phyloP scores from a whole-genome alignment of 2,888 invertebrate genomes.

The Drosophila melanocephala region DNA sequence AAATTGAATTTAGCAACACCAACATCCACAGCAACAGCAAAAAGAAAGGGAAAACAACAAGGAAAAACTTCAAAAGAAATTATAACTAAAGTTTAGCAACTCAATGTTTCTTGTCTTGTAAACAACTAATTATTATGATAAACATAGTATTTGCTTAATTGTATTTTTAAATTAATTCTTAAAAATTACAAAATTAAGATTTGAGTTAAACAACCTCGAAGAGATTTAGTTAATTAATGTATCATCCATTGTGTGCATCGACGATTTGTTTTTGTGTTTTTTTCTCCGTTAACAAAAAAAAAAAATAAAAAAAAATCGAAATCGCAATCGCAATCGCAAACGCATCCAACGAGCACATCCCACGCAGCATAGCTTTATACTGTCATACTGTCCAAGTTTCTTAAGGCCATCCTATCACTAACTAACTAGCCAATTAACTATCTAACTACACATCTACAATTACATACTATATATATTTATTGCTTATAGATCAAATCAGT shows the following conservation, averaged over 20 bases:
- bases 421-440: slow-evolving; percentile 6
- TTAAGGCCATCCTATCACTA: background rate
- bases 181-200: slow-evolving; percentile 74
- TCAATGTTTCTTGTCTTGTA: slow-evolving; percentile 6
- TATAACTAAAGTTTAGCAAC: background rate
- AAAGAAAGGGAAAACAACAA: slow-evolving; percentile 10
- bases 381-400: slow-evolving; percentile 17
- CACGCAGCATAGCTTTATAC: slow-evolving; percentile 22
- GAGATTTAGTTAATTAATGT: background rate
- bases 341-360: slow-evolving; percentile 17
- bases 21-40: background rate
- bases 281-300: slow-evolving; percentile 13
- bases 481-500: slow-evolving; percentile 40
- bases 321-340: background rate
- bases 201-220: slow-evolving; percentile 11
- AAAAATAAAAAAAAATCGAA: background rate
- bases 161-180: slow-evolving; percentile 82
- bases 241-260: slow-evolving; percentile 42
- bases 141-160: slow-evolving; percentile 63
- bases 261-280: slow-evolving; percentile 54
- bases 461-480: slow-evolving; percentile 8
- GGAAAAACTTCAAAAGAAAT: slow-evolving; percentile 12
- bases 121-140: slow-evolving; percentile 5
- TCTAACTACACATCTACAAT: slow-evolving; percentile 5
- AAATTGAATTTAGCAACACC: background rate